A percentile compares a stretch with the other conserved stretches of the same genome.
Evolutionary conservation across 2,797 vertebrate species (phyloP).

Genomic region (Spinus pinus): DNA sequence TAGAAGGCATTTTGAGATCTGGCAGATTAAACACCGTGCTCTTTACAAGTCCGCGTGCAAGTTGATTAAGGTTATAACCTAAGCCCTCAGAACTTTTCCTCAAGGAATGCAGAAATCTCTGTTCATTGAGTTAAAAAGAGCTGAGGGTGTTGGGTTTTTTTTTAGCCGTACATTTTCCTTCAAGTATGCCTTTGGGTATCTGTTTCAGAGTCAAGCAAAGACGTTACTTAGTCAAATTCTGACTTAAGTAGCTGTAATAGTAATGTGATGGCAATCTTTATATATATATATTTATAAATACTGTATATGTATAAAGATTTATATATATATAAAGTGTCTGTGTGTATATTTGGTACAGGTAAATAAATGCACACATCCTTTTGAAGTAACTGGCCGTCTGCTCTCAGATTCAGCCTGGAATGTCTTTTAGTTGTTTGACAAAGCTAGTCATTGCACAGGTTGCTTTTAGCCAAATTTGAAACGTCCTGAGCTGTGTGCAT

Average conservation of each 20-base stretch:
- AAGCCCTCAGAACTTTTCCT: conserved; percentile 30
- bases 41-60: conserved; percentile 29
- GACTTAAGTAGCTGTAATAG: conserved; percentile 64
- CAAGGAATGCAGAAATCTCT: conserved; percentile 34
- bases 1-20: conserved; percentile 60
- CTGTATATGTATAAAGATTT: conserved; percentile 47
- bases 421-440: background rate
- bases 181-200: conserved; percentile 54
- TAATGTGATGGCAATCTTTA: conserved; percentile 82
- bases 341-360: conserved; percentile 59
- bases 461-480: conserved; percentile 26
- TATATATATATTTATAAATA: conserved; percentile 64
- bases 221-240: conserved; percentile 64
- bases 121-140: background rate
- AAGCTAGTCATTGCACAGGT: background rate
- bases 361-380: conserved; percentile 66
- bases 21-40: conserved; percentile 23
- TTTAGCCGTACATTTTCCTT: conserved; percentile 28
- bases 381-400: conserved; percentile 12
- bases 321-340: conserved; percentile 60
- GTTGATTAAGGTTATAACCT: conserved; percentile 44
- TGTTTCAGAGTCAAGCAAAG: conserved; percentile 64
- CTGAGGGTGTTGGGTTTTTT: background rate
- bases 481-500: background rate
- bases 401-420: conserved; percentile 43